A percentile compares a stretch with the other conserved stretches of the same genome.
phyloP scores from a whole-genome alignment of 1,140 invertebrate species.

The Euborellia annulipes region DNA sequence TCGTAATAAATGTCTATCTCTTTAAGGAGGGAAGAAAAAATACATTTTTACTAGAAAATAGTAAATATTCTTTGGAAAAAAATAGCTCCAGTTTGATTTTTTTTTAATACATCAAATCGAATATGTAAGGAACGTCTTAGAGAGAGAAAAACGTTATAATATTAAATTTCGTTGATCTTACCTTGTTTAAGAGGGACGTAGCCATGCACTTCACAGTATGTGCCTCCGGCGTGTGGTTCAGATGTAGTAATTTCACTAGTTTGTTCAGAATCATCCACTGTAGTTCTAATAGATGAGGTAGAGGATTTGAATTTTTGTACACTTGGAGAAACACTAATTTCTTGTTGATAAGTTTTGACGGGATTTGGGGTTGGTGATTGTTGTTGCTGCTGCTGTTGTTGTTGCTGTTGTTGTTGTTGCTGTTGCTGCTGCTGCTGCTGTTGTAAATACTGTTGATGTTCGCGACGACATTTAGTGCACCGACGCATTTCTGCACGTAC shows the following conservation, averaged over 20 bases:
- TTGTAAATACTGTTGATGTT: conserved; percentile 29
- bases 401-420: conserved; percentile 20
- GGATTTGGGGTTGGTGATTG: conserved; percentile 11
- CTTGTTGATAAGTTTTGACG: not conserved
- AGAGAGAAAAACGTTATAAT: too few relatives aligned
- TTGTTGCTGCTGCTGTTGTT: conserved; percentile 16
- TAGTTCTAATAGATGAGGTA: conserved; percentile 27
- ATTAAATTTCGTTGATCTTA: too few relatives aligned
- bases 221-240: conserved; percentile 26
- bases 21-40: too few relatives aligned
- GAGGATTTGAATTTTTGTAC: conserved; percentile 24
- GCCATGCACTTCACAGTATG: conserved; percentile 42
- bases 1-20: too few relatives aligned
- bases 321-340: conserved; percentile 18
- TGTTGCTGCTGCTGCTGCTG: conserved; percentile 12
- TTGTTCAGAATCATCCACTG: too few relatives aligned
- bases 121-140: too few relatives aligned
- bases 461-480: conserved; percentile 47
- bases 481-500: conserved; percentile 56
- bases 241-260: too few relatives aligned
- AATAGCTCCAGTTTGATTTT: too few relatives aligned
- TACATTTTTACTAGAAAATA: too few relatives aligned
- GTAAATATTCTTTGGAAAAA: too few relatives aligned
- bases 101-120: too few relatives aligned
- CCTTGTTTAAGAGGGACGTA: conserved; percentile 39